phyloP scores from a whole-genome alignment of 2,888 invertebrate genomes.

The Scaptomyza reducta region DNA sequence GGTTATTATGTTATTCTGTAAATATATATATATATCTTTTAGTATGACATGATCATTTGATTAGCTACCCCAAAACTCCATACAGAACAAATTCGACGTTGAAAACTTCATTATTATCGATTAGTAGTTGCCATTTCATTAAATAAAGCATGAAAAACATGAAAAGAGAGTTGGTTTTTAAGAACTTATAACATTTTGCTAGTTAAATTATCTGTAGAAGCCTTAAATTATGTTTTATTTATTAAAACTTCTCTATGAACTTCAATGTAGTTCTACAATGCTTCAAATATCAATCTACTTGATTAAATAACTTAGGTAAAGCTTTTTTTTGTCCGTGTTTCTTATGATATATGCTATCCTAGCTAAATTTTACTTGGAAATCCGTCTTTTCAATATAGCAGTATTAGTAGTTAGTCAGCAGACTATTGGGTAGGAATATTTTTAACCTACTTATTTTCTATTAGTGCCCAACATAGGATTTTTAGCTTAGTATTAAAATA shows the following conservation, averaged over 20 bases:
- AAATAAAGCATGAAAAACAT: too few species aligned
- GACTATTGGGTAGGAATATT: not conserved
- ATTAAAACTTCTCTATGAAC: not conserved
- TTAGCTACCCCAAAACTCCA: conserved; percentile 41
- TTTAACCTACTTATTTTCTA: not conserved
- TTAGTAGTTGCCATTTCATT: too few species aligned
- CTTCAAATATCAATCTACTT: not conserved
- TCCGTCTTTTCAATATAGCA: too few species aligned
- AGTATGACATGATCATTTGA: conserved; percentile 17
- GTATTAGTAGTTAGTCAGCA: not conserved
- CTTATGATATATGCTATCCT: too few species aligned
- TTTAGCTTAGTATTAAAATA: not conserved
- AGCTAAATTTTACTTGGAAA: too few species aligned
- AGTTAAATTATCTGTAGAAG: not conserved
- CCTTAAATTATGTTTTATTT: too few species aligned
- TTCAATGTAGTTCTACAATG: not conserved
- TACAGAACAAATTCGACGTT: conserved; percentile 39
- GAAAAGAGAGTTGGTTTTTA: too few species aligned
- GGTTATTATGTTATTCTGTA: conserved; percentile 32
- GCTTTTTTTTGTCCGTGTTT: too few species aligned
- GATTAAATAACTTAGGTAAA: not conserved
- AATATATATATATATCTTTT: conserved; percentile 27
- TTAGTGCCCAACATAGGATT: not conserved
- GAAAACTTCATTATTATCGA: conserved; percentile 4
- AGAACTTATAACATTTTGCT: not conserved